A percentile compares a stretch with the other conserved stretches of the same genome.
phyloP scores from a whole-genome alignment of 2,797 vertebrate species.

The Anisognathus igniventris region DNA sequence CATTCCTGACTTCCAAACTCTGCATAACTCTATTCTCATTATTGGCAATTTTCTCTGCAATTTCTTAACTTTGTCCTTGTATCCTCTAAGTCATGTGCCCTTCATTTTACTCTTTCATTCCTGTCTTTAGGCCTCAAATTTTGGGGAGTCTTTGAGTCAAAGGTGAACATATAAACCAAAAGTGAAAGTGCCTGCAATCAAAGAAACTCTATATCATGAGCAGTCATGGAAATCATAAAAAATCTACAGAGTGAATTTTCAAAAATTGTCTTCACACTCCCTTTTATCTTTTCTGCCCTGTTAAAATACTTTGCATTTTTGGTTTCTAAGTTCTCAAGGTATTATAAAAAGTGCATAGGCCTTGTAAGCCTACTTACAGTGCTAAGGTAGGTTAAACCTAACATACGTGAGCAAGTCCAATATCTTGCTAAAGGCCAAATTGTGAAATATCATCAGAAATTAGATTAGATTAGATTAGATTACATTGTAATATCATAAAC shows the following conservation, averaged over 20 bases:
- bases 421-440: background rate
- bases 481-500: background rate
- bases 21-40: background rate
- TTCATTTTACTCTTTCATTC: background rate
- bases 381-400: background rate
- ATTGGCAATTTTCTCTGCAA: background rate
- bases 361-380: background rate
- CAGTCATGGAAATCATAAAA: background rate
- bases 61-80: constrained; percentile 21
- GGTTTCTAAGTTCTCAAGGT: background rate
- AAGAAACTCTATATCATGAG: background rate
- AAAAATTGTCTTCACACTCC: background rate
- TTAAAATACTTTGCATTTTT: background rate
- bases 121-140: background rate
- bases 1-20: constrained; percentile 21
- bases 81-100: background rate
- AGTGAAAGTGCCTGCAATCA: background rate
- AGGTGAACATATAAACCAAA: background rate
- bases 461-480: background rate
- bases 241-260: background rate
- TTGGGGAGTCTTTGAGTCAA: background rate
- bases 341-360: background rate
- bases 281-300: background rate
- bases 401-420: background rate
- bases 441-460: background rate